These are phyloP conservation scores for Trichopoda pennipes DNA, from an alignment of 2,888 invertebrate genomes.

Conservation along the genomic window DNA sequence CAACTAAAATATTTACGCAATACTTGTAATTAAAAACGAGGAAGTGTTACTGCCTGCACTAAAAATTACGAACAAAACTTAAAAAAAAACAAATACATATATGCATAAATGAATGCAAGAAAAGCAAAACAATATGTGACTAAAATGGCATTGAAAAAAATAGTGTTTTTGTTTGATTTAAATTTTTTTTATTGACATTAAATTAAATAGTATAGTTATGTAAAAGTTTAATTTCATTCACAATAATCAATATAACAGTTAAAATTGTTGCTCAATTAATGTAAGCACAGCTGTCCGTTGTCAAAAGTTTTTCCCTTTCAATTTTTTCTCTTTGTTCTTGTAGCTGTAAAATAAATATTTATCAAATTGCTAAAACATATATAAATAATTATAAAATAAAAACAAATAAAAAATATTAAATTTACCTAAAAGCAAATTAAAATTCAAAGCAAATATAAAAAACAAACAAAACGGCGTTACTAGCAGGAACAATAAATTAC, in stretches of 20 bases:
- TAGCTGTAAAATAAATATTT: conserved; percentile 40
- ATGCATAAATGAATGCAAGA: no score
- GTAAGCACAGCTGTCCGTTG: conserved; percentile 55
- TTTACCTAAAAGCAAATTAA: background rate
- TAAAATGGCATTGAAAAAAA: background rate
- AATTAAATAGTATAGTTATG: conserved; percentile 8
- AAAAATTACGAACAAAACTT: no score
- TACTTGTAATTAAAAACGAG: background rate
- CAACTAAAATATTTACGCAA: background rate
- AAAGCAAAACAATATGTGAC: no score
- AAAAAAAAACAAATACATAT: no score
- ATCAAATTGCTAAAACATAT: conserved; percentile 29
- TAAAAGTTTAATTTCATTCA: conserved; percentile 35
- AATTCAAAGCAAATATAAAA: background rate
- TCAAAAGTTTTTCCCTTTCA: conserved; percentile 33
- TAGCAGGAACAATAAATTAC: conserved; percentile 28
- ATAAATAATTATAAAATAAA: background rate
- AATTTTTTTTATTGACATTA: background rate
- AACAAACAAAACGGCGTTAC: background rate
- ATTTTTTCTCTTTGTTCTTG: conserved; percentile 46
- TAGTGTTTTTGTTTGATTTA: conserved; percentile 3
- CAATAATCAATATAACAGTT: conserved; percentile 41
- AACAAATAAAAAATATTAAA: background rate
- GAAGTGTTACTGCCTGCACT: background rate
- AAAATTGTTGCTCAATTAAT: background rate